Evolutionary conservation across 2,888 invertebrate genomes (phyloP).

Genomic region (Disparrhopalites patrizii): DNA sequence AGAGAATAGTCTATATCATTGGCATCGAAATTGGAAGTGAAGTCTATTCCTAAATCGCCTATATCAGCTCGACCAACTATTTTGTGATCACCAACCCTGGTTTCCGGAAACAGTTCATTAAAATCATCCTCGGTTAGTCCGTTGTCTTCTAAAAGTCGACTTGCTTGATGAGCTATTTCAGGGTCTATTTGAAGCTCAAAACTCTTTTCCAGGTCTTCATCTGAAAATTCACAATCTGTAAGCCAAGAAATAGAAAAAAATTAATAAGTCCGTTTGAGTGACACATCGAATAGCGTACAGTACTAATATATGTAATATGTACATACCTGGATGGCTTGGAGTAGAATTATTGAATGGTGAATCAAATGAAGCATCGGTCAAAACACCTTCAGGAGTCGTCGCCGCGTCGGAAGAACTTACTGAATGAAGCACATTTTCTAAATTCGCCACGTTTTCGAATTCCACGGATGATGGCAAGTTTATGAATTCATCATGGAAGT

Average conservation of each 20-base stretch:
- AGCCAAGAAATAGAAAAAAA: no score
- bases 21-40: slow-evolving; percentile 38
- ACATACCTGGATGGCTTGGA: slow-evolving; percentile 46
- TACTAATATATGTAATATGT: no score
- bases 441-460: slow-evolving; percentile 14
- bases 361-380: slow-evolving; percentile 45
- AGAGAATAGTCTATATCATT: slow-evolving; percentile 47
- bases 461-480: background rate
- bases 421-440: slow-evolving; percentile 43
- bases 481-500: slow-evolving; percentile 10
- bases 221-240: slow-evolving; percentile 49
- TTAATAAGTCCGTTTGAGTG: no score
- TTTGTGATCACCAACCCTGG: slow-evolving; percentile 41
- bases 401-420: slow-evolving; percentile 40
- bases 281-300: no score
- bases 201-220: slow-evolving; percentile 59
- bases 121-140: slow-evolving; percentile 77
- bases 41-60: slow-evolving; percentile 46
- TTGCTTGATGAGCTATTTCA: slow-evolving; percentile 64
- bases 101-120: slow-evolving; percentile 70
- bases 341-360: slow-evolving; percentile 47
- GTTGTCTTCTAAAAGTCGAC: slow-evolving; percentile 61
- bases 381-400: slow-evolving; percentile 40
- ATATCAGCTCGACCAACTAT: slow-evolving; percentile 39
- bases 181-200: slow-evolving; percentile 60